Base-by-base conservation (phyloP, 1,140 invertebrate genomes). In the Drosophila sturtevanti region DNA sequence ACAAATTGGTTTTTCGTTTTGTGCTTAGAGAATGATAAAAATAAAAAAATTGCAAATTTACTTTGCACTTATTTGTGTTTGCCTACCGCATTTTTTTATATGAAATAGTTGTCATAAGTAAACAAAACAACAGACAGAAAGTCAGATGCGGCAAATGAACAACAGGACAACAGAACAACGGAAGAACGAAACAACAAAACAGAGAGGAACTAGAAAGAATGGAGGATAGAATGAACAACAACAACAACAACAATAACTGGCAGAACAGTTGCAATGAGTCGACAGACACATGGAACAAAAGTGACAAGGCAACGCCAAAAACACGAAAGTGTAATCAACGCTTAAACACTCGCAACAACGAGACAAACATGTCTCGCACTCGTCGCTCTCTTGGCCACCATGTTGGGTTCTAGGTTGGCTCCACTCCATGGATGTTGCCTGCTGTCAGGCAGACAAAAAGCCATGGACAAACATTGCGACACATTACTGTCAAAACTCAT, bases 401-500 rank as follows among this genome's bases (percentile, higher is more conserved):
- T 55, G 62, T 55, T 56, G 54, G 31, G 51, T 61, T n/a, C n/a
- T n/a, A n/a, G n/a, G 63, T 52, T 58, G 54, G 24, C 27, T 31
- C 38, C 24, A 35, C 54, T 58, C 69, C 54, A 55, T 51, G 12
- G 63, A 31, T 31, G 31, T 56, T 51, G 37, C 12, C 60, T 56
- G 55, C 62, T 61, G 59, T 31, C 60, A 55, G 52, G 52, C 44
- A 65, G 61, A 78, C 41, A 82, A 80, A 81, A 65, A 78, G 77
- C 66, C 68, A 77, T 86, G 73, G 79, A 84, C 84, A 89, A 89
- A 80, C 84, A 89, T 89, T 89, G 84, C 84, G 84, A 89, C 84
- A 89, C 84, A 89, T 89, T 89, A 89, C 77, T 89, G 84, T 89
- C 84, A 89, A 89, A 89, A 89, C 84, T 89, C 84, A 89, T 89